These are phyloP conservation scores for Pangasius larnaudii DNA, from an alignment of 2,797 vertebrate genomes.

Conservation along the genomic window DNA sequence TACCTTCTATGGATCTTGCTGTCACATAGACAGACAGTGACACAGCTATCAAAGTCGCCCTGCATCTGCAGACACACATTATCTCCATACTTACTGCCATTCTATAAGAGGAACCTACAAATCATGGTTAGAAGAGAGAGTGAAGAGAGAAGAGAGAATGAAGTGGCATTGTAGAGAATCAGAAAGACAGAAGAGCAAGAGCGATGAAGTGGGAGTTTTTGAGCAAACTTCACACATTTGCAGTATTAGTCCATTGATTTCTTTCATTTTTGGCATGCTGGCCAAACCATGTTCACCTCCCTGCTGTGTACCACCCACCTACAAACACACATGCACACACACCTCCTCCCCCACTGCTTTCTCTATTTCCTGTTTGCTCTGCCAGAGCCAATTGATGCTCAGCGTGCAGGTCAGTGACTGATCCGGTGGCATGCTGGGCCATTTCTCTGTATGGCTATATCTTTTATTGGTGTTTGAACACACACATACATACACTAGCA, in stretches of 20 bases:
- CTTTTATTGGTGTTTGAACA: constrained; percentile 32
- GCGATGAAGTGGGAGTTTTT: background rate
- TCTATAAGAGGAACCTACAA: constrained; percentile 15
- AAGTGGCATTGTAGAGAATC: background rate
- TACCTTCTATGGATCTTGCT: constrained; percentile 6
- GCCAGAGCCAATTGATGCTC: constrained; percentile 47
- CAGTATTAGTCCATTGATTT: constrained; percentile 66
- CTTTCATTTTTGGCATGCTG: constrained; percentile 54
- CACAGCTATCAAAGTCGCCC: constrained; percentile 15
- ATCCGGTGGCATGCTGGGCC: constrained; percentile 35
- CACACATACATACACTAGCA: constrained; percentile 13
- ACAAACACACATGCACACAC: constrained; percentile 27
- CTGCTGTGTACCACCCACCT: constrained; percentile 46
- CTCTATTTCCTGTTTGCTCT: constrained; percentile 51
- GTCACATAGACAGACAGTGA: constrained; percentile 5
- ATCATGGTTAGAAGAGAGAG: background rate
- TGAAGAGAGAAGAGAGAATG: background rate
- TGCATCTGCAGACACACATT: constrained; percentile 12
- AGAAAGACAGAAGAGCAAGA: background rate
- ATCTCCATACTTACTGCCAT: background rate
- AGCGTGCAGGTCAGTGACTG: constrained; percentile 31
- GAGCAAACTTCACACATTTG: constrained; percentile 54
- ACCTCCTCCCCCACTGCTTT: constrained; percentile 42
- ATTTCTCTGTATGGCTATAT: constrained; percentile 14
- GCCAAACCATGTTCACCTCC: constrained; percentile 25